A percentile compares a stretch with the other conserved stretches of the same genome.
Conservation (phyloP, 2,888 invertebrate genomes). For the Rhagonycha lutea region DNA sequence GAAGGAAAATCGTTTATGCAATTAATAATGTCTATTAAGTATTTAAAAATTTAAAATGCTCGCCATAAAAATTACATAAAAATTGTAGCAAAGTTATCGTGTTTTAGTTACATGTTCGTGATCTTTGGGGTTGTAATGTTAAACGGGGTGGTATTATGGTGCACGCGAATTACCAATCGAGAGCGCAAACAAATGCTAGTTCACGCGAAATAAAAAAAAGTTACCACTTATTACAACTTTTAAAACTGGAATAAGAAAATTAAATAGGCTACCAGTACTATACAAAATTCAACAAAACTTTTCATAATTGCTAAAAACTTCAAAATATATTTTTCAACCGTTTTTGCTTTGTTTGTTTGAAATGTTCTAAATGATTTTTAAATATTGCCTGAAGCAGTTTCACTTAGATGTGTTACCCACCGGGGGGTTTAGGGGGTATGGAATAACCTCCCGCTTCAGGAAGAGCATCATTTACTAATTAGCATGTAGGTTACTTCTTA, state of each 20-base stretch:
- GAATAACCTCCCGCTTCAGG: too few relatives aligned
- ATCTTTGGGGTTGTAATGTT: slow-evolving; percentile 53
- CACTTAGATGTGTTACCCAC: too few relatives aligned
- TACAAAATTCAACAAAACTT: not conserved
- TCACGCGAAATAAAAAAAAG: slow-evolving; percentile 53
- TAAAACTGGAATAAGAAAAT: slow-evolving; percentile 49
- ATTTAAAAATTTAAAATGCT: slow-evolving; percentile 18
- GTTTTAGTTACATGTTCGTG: slow-evolving; percentile 51
- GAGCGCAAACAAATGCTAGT: slow-evolving; percentile 57
- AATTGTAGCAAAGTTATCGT: slow-evolving; percentile 48
- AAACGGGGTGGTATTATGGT: slow-evolving; percentile 54
- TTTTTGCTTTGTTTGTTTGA: too few relatives aligned
- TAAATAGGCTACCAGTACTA: slow-evolving; percentile 40
- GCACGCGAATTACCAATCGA: slow-evolving; percentile 57
- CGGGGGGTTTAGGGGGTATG: too few relatives aligned
- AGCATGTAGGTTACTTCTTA: too few relatives aligned
- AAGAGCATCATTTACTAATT: too few relatives aligned
- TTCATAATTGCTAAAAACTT: not conserved
- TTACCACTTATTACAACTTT: slow-evolving; percentile 54
- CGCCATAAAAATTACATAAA: slow-evolving; percentile 31
- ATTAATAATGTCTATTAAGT: slow-evolving; percentile 11
- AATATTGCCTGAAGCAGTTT: too few relatives aligned
- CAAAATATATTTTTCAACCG: too few relatives aligned
- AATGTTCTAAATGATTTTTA: too few relatives aligned
- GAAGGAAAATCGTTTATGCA: slow-evolving; percentile 1